These are phyloP conservation scores for Trachelus iudaicus DNA, from an alignment of 2,888 invertebrate species.

Conservation along the genomic window DNA sequence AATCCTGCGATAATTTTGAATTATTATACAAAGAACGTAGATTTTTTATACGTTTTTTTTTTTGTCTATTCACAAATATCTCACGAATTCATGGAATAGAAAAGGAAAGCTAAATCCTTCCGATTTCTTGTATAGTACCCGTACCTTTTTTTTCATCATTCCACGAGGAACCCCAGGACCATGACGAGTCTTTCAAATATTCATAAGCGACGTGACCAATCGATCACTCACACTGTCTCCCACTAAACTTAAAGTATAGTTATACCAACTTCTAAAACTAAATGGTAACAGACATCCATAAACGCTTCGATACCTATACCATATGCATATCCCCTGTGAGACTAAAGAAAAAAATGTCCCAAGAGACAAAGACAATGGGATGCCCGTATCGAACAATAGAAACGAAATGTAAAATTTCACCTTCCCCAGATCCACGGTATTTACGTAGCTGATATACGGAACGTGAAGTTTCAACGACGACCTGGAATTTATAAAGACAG, in stretches of 20 bases:
- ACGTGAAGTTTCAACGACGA: neutral
- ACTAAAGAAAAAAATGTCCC: neutral
- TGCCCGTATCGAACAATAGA: neutral
- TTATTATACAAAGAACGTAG: neutral
- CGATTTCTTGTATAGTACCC: neutral
- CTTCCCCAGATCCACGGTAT: neutral
- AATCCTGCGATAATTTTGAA: neutral
- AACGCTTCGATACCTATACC: neutral
- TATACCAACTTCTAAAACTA: neutral
- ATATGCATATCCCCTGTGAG: neutral
- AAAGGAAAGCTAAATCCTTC: neutral
- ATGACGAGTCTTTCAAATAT: no score
- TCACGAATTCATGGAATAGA: neutral
- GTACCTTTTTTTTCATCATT: neutral
- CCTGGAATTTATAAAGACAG: neutral
- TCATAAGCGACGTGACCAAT: neutral
- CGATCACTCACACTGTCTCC: neutral
- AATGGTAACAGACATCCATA: neutral
- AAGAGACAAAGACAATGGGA: neutral
- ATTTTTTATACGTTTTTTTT: no score
- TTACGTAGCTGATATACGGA: neutral
- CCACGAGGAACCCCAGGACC: neutral
- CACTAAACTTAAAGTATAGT: neutral
- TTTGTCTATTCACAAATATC: neutral
- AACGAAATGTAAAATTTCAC: neutral